Evolutionary conservation across 1,140 invertebrate genomes (phyloP).

Genomic region (Bombyx mandarina): DNA sequence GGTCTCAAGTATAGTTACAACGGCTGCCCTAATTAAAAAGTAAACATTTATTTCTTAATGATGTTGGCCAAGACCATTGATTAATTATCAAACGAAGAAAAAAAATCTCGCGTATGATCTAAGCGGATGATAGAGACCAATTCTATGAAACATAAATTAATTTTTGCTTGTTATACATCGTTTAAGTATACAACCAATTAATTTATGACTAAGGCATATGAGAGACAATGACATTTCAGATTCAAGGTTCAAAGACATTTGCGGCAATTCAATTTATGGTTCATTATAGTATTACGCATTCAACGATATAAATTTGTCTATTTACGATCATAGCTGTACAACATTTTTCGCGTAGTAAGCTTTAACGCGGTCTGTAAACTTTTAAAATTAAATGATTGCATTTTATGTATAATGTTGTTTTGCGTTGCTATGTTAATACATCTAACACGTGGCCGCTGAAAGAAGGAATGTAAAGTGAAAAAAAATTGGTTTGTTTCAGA

Average conservation of each 20-base stretch:
- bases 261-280: background rate
- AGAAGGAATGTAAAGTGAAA: too few relatives aligned
- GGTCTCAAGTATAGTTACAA: too few relatives aligned
- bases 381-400: background rate
- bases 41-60: too few relatives aligned
- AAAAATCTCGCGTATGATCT: constrained; percentile 4
- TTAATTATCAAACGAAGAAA: background rate
- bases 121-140: constrained; percentile 8
- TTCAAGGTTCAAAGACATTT: constrained; percentile 12
- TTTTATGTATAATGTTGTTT: too few relatives aligned
- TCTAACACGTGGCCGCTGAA: too few relatives aligned
- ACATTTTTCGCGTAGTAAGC: background rate
- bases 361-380: background rate
- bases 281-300: too few relatives aligned
- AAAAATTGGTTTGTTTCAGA: too few relatives aligned
- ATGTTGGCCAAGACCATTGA: too few relatives aligned
- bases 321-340: background rate
- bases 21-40: too few relatives aligned
- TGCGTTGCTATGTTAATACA: too few relatives aligned
- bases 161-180: constrained; percentile 17
- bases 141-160: constrained; percentile 29
- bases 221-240: constrained; percentile 21
- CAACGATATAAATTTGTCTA: too few relatives aligned
- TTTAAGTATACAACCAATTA: background rate
- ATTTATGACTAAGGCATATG: constrained; percentile 8